A percentile compares a stretch with the other conserved stretches of the same genome.
Evolutionary conservation across 2,888 invertebrate species (phyloP).

Genomic region (Dexiosoma caninum): DNA sequence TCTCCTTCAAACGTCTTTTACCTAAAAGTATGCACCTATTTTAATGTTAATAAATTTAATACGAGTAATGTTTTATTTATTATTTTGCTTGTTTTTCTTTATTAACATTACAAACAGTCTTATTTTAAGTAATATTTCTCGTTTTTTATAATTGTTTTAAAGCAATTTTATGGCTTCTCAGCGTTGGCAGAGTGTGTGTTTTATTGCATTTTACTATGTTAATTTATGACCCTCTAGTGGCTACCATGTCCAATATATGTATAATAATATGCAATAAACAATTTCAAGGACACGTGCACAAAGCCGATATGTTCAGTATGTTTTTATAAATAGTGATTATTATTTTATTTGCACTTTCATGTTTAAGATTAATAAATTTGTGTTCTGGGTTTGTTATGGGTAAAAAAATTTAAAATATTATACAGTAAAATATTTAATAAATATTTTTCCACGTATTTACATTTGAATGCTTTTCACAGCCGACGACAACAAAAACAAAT

Average conservation of each 20-base stretch:
- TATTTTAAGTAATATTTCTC: not conserved
- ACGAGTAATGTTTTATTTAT: not conserved
- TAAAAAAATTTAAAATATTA: no score
- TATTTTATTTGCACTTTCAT: no score
- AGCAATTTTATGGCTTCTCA: not conserved
- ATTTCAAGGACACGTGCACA: not conserved
- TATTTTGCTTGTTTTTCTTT: not conserved
- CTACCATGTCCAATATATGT: not conserved
- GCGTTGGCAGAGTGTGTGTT: not conserved
- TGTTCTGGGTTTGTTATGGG: no score
- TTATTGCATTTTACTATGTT: not conserved
- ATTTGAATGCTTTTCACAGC: no score
- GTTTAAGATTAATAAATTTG: no score
- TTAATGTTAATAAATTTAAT: no score
- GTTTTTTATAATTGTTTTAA: not conserved
- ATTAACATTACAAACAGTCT: not conserved
- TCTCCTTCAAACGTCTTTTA: no score
- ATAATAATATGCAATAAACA: not conserved
- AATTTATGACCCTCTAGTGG: not conserved
- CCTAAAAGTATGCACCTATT: no score
- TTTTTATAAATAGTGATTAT: not conserved
- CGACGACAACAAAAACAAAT: no score
- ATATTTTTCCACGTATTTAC: no score
- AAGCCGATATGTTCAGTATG: not conserved
- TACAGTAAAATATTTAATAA: no score